Conservation (phyloP, 2,113 vertebrate species). For the Spea multiplicata region DNA sequence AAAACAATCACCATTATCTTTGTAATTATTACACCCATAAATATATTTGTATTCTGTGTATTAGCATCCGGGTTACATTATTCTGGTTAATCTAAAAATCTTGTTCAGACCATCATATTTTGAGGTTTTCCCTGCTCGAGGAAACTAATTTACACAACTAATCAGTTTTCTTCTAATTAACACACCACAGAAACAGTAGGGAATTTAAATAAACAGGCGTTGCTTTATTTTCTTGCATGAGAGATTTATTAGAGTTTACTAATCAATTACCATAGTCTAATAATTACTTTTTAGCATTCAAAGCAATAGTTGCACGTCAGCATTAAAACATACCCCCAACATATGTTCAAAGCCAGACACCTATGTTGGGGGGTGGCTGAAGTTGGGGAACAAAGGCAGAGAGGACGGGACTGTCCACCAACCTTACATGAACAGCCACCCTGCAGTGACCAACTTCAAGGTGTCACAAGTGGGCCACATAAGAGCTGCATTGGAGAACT, state of each 20-base stretch:
- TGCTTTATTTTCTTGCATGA: conserved; percentile 30
- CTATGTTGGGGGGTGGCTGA: too few relatives aligned
- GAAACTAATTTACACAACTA: conserved; percentile 39
- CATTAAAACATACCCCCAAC: too few relatives aligned
- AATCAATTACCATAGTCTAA: conserved; percentile 8
- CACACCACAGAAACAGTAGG: too few relatives aligned
- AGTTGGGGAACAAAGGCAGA: too few relatives aligned
- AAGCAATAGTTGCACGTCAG: too few relatives aligned
- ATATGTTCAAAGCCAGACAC: too few relatives aligned
- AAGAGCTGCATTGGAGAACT: too few relatives aligned
- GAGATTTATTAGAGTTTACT: background rate
- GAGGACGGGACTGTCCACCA: too few relatives aligned
- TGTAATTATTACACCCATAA: conserved; percentile 25
- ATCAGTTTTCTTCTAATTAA: conserved; percentile 37
- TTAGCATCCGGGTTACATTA: background rate
- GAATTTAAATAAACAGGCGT: conserved; percentile 17
- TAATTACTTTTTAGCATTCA: conserved; percentile 14
- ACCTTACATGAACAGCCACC: too few relatives aligned
- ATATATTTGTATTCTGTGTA: conserved; percentile 8
- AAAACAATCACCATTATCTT: conserved; percentile 20
- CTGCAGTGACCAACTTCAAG: too few relatives aligned
- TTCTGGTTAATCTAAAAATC: conserved; percentile 4
- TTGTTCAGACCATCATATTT: conserved; percentile 22
- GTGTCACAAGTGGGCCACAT: too few relatives aligned
- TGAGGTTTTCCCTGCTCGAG: conserved; percentile 24